Evolutionary conservation across 2,888 invertebrate genomes (phyloP), one percentile per base, ranked within the genome.

Genomic region (Crepidodera aurea): DNA sequence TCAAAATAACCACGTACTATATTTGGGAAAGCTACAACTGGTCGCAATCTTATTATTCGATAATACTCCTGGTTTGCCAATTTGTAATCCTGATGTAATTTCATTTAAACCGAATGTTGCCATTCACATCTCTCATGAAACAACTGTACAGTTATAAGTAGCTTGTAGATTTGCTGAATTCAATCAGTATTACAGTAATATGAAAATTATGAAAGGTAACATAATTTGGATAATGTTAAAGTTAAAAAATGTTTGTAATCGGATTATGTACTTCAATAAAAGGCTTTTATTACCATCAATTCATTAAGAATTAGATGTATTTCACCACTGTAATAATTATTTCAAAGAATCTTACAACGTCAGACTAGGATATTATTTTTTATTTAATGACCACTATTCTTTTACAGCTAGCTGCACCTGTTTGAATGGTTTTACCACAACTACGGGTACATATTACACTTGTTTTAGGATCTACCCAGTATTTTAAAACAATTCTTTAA

Each of bases 211-310:
- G 65, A 70, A 71, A 71, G 69, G 72, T 73, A 73, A 73, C 72
- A 74, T 74, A 75, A 75, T 75, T 75, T 76, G 65, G 72, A 70
- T 69, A 72, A 70, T 67, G 69, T 69, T 69, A 73, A 76, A 72
- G 72, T 73, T 73, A 75, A 75, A 74, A 76, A 75, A 72, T 74
- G 75, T 72, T 22, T 13, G 27, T 48, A 16, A 48, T 25, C 48
- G 48, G 48, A 48, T 48, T 48, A 48, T 15, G 25, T 48, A 40
- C 15, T 10, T 18, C 10, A 7, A 2, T 5, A 40, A 40, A 18
- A 13, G 25, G 48, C 13, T 29, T 29, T 10, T 3, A 29, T 27
- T 48, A 12, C 46, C n/a, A 29, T 13, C 15, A 48, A 29, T 48
- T 48, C 19, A 48, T 48, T 48, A 27, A 48, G 27, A 22, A 22